These are phyloP conservation scores for Cricetomys ansorgei DNA, from an alignment of 2,113 vertebrate species.

Conservation along the genomic window DNA sequence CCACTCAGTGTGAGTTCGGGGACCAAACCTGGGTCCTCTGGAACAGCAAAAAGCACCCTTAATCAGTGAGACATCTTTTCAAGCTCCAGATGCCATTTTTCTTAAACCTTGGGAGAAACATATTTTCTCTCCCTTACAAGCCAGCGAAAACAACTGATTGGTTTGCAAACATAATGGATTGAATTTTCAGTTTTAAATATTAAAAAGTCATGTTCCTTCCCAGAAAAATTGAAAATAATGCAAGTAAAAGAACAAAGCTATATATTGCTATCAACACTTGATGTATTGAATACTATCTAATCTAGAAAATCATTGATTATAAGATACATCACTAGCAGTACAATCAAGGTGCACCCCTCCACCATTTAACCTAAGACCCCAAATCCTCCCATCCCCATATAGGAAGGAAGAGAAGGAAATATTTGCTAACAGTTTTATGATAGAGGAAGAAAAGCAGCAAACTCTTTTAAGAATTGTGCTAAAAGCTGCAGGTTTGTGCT, in stretches of 20 bases:
- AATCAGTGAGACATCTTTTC: not conserved
- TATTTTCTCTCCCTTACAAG: not conserved
- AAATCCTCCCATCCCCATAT: not conserved
- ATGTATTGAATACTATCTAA: not conserved
- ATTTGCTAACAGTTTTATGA: not conserved
- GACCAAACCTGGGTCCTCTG: not conserved
- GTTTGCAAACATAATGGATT: not conserved
- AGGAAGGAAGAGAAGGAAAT: not conserved
- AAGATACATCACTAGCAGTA: not conserved
- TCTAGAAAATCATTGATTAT: not conserved
- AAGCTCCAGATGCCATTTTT: not conserved
- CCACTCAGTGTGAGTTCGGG: not conserved
- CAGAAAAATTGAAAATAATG: not conserved
- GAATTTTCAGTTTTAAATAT: not conserved
- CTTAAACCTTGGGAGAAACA: not conserved
- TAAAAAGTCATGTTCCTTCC: not conserved
- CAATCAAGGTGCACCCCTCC: not conserved
- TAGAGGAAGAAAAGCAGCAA: not conserved
- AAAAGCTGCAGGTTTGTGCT: not conserved
- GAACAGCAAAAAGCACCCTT: not conserved
- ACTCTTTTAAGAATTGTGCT: no score
- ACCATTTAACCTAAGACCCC: not conserved
- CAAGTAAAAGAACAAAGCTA: not conserved
- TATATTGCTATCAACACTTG: not conserved
- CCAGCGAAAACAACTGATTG: not conserved